Percentiles rank a stretch among this genome's conserved stretches.
Evolutionary conservation across 2,888 invertebrate species (phyloP).

Genomic region (Mimumesa dahlbomi): DNA sequence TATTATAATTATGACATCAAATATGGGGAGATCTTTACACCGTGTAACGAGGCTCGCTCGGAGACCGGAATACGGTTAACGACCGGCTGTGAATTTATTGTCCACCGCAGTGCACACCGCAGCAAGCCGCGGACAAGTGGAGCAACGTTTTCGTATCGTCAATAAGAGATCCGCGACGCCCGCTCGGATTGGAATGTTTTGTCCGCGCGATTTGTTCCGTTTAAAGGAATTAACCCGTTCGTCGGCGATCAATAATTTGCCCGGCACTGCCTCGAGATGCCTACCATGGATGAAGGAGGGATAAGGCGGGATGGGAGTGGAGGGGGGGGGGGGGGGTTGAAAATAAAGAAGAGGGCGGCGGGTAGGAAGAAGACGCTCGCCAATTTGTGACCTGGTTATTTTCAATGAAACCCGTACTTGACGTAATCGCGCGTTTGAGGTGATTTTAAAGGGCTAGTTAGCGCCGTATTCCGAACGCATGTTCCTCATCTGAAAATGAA

Average conservation of each 20-base stretch:
- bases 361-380: constrained; percentile 35
- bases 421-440: constrained; percentile 67
- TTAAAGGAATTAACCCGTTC: constrained; percentile 63
- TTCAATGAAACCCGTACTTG: constrained; percentile 69
- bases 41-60: constrained; percentile 62
- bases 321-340: constrained; percentile 20
- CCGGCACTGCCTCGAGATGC: constrained; percentile 41
- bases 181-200: constrained; percentile 62
- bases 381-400: constrained; percentile 71
- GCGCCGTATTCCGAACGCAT: constrained; percentile 49
- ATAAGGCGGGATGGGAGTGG: no score
- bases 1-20: constrained; percentile 72
- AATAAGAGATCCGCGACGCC: constrained; percentile 26
- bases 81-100: constrained; percentile 49
- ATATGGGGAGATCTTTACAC: constrained; percentile 67
- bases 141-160: constrained; percentile 2
- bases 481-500: constrained; percentile 34
- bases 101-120: constrained; percentile 10
- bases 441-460: constrained; percentile 71
- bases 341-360: constrained; percentile 8
- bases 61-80: constrained; percentile 52
- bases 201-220: constrained; percentile 62
- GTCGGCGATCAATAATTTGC: constrained; percentile 67
- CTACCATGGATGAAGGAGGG: no score
- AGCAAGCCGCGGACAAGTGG: background rate